phyloP scores from a whole-genome alignment of 2,888 invertebrate genomes.

The Lasioglossum leucozonium region DNA sequence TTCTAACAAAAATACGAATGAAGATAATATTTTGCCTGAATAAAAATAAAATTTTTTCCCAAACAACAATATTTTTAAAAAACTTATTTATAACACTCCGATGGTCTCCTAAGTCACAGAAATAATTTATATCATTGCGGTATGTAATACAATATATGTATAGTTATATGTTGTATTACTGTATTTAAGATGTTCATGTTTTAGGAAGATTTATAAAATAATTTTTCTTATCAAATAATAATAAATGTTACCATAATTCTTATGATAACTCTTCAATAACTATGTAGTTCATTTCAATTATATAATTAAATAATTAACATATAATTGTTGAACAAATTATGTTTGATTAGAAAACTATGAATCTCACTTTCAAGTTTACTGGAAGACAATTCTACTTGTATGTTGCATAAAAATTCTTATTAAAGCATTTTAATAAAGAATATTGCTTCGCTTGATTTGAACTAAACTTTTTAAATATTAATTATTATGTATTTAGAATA shows the following conservation, averaged over 20 bases:
- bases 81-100: not conserved
- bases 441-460: not conserved
- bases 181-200: not conserved
- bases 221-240: not conserved
- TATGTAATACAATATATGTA: not conserved
- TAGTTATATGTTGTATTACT: not conserved
- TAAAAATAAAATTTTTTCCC: not conserved
- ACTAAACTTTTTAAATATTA: constrained; percentile 4
- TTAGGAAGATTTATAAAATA: not conserved
- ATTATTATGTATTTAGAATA: constrained; percentile 17
- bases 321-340: constrained; percentile 1
- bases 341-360: not conserved
- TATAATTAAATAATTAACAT: not conserved
- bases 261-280: not conserved
- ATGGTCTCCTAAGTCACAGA: not conserved
- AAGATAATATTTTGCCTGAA: not conserved
- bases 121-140: not conserved
- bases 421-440: not conserved
- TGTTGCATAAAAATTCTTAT: constrained; percentile 4
- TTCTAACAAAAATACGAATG: constrained; percentile 2
- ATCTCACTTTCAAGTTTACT: constrained; percentile 15
- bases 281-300: too few relatives aligned
- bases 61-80: not conserved
- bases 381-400: constrained; percentile 17
- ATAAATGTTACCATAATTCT: not conserved